Percentiles rank a stretch among this genome's conserved stretches.
Conservation (phyloP, 2,113 vertebrate species). For the Fulica atra region DNA sequence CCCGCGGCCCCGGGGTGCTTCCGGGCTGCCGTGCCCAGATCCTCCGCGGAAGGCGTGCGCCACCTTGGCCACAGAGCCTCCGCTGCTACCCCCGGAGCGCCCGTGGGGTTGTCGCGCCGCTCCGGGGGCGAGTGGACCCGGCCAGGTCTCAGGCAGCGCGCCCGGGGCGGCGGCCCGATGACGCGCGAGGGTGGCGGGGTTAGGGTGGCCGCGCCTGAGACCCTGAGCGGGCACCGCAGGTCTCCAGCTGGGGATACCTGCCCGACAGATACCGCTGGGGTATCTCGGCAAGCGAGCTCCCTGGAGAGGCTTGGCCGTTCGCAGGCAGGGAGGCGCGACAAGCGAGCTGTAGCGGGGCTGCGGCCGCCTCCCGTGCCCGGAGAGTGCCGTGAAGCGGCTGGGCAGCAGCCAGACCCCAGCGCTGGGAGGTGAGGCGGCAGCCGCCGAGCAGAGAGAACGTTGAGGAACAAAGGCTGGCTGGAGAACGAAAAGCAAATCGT, state of each 20-base stretch:
- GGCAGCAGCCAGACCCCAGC: background rate
- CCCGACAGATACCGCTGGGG: background rate
- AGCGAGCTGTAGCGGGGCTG: background rate
- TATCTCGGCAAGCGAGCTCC: too few relatives aligned
- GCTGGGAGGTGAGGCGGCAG: background rate
- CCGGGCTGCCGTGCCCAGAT: too few relatives aligned
- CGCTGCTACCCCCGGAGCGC: too few relatives aligned
- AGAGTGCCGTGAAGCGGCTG: accelerated
- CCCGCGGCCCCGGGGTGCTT: background rate
- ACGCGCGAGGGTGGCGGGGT: background rate
- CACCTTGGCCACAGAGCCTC: too few relatives aligned
- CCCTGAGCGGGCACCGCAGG: background rate
- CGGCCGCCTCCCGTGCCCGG: background rate
- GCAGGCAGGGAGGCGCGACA: background rate
- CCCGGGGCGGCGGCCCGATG: background rate
- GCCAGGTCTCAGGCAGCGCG: background rate
- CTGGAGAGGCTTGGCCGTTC: background rate
- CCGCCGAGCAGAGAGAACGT: background rate
- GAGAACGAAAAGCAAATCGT: background rate
- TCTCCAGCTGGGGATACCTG: background rate
- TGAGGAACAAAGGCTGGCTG: background rate
- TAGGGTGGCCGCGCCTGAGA: background rate
- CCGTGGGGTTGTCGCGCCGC: background rate
- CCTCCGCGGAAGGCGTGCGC: too few relatives aligned
- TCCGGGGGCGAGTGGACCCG: background rate